Evolutionary conservation across 2,113 vertebrate genomes (phyloP).

Genomic region (Grantiella picta): DNA sequence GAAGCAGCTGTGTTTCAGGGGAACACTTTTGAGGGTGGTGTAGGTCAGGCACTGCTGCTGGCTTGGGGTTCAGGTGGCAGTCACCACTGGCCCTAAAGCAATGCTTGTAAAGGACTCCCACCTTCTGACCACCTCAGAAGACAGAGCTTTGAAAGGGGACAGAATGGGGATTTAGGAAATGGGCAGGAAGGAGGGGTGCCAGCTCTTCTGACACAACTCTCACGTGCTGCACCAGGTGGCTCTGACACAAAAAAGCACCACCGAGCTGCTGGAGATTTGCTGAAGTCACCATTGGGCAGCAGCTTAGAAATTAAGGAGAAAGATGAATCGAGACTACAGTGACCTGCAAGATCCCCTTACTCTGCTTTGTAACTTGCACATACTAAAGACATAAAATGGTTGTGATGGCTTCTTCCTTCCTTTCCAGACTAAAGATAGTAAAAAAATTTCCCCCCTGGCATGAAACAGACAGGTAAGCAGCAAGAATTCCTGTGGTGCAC

Average conservation of each 20-base stretch:
- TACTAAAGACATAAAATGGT: not conserved
- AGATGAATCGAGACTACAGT: not conserved
- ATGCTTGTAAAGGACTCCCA: not conserved
- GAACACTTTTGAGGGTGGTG: not conserved
- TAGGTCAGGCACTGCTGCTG: not conserved
- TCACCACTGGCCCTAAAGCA: not conserved
- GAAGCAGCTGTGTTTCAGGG: not conserved
- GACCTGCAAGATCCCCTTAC: not conserved
- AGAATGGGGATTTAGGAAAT: not conserved
- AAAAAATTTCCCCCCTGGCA: not conserved
- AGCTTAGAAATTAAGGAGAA: slow-evolving; percentile 26
- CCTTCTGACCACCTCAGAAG: not conserved
- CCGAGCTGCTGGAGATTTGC: not conserved
- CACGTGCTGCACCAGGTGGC: not conserved
- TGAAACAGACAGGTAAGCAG: not conserved
- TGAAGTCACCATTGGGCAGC: not conserved
- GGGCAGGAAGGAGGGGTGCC: not conserved
- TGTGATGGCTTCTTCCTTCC: slow-evolving; percentile 21
- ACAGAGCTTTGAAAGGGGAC: not conserved
- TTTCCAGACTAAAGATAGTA: not conserved
- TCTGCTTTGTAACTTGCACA: not conserved
- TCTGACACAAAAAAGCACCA: not conserved
- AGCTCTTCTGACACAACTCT: not conserved
- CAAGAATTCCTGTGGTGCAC: not conserved
- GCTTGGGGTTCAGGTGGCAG: not conserved